Evolutionary conservation across 2,113 vertebrate species (phyloP).

Genomic region (Triplophysa siluroides): DNA sequence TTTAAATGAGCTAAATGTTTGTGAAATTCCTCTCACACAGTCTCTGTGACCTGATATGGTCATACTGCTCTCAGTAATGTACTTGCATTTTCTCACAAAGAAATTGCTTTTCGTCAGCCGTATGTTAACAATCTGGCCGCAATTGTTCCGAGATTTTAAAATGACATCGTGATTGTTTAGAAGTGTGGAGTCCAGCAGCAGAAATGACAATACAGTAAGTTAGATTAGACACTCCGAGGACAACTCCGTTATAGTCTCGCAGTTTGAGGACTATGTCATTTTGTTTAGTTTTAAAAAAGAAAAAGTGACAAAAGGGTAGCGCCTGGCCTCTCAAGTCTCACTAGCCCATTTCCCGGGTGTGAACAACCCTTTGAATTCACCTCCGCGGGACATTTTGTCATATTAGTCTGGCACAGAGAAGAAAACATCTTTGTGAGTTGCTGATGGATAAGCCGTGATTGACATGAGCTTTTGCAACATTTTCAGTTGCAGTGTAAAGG

Average conservation of each 20-base stretch:
- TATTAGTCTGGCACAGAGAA: background rate
- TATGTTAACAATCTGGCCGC: background rate
- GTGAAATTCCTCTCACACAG: constrained; percentile 20
- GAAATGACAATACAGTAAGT: constrained; percentile 9
- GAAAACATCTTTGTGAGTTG: background rate
- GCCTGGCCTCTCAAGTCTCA: constrained; percentile 2
- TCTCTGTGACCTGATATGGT: constrained; percentile 36
- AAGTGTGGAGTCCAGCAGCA: background rate
- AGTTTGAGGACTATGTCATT: constrained; percentile 15
- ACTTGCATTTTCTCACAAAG: background rate
- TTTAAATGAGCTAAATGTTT: background rate
- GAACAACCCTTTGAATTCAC: background rate
- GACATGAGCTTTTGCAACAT: background rate
- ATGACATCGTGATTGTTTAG: background rate
- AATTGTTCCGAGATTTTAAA: background rate
- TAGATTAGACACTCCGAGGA: constrained; percentile 1
- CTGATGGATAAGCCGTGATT: background rate
- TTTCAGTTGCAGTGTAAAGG: background rate
- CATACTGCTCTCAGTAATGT: constrained; percentile 15
- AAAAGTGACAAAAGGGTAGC: too few relatives aligned
- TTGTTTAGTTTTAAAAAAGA: background rate
- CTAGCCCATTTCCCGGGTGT: constrained; percentile 14
- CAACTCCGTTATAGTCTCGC: constrained; percentile 20
- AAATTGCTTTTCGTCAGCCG: background rate
- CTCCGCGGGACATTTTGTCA: background rate